Percentiles rank a stretch among this genome's conserved stretches.
Evolutionary conservation across 1,140 invertebrate species (phyloP).

Genomic region (Drosophila erecta): DNA sequence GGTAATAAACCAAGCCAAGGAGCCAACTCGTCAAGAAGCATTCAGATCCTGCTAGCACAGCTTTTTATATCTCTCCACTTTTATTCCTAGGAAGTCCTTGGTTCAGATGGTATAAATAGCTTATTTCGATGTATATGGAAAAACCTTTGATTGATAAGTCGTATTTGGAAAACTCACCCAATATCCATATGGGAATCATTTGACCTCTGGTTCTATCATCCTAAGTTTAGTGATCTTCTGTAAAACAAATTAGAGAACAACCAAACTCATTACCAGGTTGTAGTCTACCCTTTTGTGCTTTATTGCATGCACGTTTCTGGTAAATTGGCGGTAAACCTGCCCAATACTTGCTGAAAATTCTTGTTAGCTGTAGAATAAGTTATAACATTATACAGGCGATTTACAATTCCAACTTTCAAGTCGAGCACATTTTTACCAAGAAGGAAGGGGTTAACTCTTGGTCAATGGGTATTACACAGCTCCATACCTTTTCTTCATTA

Average conservation of each 20-base stretch:
- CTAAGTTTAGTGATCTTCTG: constrained; percentile 14
- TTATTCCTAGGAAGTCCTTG: not conserved
- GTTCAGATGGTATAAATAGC: constrained; percentile 1
- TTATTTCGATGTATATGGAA: constrained; percentile 6
- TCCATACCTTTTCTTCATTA: not conserved
- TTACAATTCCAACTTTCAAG: no score
- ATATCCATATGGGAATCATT: constrained; percentile 25
- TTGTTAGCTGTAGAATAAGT: no score
- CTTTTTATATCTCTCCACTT: constrained; percentile 1
- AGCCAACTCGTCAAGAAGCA: constrained; percentile 28
- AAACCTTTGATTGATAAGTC: constrained; percentile 39
- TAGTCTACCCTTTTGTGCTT: not conserved
- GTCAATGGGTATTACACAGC: not conserved
- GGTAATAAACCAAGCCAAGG: constrained; percentile 59
- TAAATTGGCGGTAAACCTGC: no score
- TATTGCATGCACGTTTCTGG: no score
- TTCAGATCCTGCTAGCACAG: not conserved
- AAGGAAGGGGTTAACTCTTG: not conserved
- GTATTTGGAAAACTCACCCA: constrained; percentile 11
- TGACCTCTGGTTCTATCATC: constrained; percentile 3
- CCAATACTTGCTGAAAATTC: no score
- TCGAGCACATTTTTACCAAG: not conserved
- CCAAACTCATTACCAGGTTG: not conserved
- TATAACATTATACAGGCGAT: no score
- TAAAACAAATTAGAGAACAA: constrained; percentile 15